phyloP scores from a whole-genome alignment of 2,888 invertebrate species.

The Dromius quadrimaculatus region DNA sequence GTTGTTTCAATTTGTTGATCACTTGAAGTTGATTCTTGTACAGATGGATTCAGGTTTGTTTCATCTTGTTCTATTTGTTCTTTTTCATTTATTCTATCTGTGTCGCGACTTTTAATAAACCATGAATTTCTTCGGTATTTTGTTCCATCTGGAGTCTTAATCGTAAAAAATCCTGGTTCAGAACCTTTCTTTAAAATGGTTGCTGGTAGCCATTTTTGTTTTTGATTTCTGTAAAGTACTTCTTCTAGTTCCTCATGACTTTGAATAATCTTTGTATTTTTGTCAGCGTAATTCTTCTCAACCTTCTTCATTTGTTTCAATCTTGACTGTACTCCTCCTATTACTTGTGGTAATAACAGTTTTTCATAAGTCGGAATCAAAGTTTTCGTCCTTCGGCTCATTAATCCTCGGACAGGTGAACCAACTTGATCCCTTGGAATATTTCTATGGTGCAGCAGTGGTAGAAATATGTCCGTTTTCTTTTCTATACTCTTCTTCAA shows the following conservation, averaged over 20 bases:
- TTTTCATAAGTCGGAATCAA: background rate
- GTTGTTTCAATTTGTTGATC: background rate
- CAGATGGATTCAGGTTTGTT: background rate
- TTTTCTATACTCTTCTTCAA: slow-evolving; percentile 40
- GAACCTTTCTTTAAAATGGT: slow-evolving; percentile 2
- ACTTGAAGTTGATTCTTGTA: too few species aligned
- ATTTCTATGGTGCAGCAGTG: slow-evolving; percentile 36
- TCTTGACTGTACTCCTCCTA: slow-evolving; percentile 1
- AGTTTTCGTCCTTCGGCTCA: slow-evolving; percentile 29
- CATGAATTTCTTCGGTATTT: background rate
- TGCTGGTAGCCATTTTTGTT: slow-evolving; percentile 12
- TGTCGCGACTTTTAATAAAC: background rate
- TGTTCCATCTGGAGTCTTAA: slow-evolving; percentile 13
- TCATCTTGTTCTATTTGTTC: background rate
- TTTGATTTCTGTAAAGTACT: slow-evolving; percentile 11
- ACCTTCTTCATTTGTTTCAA: slow-evolving; percentile 11
- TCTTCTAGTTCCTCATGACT: background rate
- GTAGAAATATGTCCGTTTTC: slow-evolving; percentile 2
- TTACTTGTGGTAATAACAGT: background rate
- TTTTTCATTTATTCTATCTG: background rate
- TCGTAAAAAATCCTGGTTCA: background rate
- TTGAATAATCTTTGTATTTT: background rate
- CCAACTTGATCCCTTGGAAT: slow-evolving; percentile 28
- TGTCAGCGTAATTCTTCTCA: slow-evolving; percentile 10
- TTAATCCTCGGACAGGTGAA: slow-evolving; percentile 30